These are phyloP conservation scores for Alcedo atthis DNA, from an alignment of 2,797 vertebrate genomes.

Conservation along the genomic window DNA sequence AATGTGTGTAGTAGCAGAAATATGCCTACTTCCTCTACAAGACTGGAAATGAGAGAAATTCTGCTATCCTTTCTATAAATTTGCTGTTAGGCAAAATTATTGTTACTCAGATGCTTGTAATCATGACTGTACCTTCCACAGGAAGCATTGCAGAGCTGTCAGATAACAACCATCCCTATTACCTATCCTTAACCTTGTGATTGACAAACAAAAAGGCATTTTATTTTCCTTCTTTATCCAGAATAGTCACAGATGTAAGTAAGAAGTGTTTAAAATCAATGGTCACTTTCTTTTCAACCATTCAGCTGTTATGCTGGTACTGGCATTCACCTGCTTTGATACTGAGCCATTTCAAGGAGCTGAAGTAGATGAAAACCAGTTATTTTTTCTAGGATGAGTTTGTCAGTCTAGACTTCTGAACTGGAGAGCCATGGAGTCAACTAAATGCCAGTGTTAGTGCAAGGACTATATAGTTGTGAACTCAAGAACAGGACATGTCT, in stretches of 20 bases:
- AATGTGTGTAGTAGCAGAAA: background rate
- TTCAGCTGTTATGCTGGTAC: background rate
- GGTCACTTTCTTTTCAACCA: background rate
- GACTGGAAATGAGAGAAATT: conserved; percentile 10
- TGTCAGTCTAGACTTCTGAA: background rate
- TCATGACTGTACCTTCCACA: background rate
- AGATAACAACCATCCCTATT: background rate
- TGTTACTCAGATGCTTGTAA: conserved; percentile 18
- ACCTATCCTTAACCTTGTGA: background rate
- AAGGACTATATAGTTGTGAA: background rate
- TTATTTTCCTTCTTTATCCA: background rate
- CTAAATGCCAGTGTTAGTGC: background rate
- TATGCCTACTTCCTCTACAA: conserved; percentile 29
- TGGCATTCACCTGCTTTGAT: background rate
- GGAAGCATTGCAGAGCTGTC: background rate
- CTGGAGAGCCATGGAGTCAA: background rate
- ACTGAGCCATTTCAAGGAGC: background rate
- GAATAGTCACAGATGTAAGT: background rate
- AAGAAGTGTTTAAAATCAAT: background rate
- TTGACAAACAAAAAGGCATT: background rate
- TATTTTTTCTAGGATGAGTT: background rate
- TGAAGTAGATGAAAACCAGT: background rate
- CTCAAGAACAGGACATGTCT: background rate
- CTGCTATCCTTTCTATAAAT: conserved; percentile 8
- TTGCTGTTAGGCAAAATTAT: background rate